Percentiles rank a stretch among this genome's conserved stretches.
Evolutionary conservation across 2,888 invertebrate species (phyloP).

Genomic region (Machimus rusticus): DNA sequence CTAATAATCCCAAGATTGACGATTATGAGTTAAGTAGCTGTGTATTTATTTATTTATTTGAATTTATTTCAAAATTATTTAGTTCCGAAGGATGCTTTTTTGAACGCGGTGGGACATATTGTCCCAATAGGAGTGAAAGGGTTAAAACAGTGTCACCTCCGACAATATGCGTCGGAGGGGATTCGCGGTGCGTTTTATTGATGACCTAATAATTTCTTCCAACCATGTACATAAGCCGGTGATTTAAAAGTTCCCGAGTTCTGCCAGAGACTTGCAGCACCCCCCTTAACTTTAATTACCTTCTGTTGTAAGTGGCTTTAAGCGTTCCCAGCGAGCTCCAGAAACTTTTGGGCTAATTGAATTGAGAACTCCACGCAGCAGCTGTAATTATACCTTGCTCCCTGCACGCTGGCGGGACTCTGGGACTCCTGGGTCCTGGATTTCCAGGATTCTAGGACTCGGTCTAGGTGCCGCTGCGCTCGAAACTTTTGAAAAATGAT

Average conservation of each 20-base stretch:
- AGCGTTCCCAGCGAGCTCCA: neutral
- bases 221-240: neutral
- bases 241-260: neutral
- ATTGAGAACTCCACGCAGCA: neutral
- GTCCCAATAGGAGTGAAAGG: too few species aligned
- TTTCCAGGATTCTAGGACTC: neutral
- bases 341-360: neutral
- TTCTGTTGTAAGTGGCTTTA: neutral
- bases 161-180: neutral
- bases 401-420: neutral
- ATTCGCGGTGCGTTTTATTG: neutral
- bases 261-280: neutral
- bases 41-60: too few species aligned
- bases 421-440: neutral
- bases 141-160: neutral
- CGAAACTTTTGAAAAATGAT: neutral
- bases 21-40: too few species aligned
- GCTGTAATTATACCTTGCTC: neutral
- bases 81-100: too few species aligned
- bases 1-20: too few species aligned
- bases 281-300: neutral
- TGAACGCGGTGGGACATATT: too few species aligned
- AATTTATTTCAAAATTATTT: too few species aligned
- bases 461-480: neutral
- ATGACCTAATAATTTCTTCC: neutral